Base-by-base conservation (phyloP, 2,888 invertebrate genomes). In the Tenthredo scrophulariae region DNA sequence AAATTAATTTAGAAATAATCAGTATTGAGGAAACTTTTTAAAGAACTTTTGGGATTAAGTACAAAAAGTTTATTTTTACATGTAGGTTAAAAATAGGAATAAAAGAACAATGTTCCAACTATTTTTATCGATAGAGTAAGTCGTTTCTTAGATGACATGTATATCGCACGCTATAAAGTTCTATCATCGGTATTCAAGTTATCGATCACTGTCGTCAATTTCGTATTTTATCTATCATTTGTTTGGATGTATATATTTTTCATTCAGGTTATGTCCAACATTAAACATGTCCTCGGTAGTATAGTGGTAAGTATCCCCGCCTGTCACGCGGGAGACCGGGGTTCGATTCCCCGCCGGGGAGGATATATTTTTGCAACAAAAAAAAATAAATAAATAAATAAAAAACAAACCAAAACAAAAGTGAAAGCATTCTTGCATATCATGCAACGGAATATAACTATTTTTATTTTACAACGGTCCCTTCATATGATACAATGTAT, bases 271-370 rank as follows among this genome's bases (percentile, higher is more conserved):
- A 54, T 77, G 33, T 54, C 54, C 46, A 46, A 50, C 77, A 29
- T 26, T 46, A 50, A 50, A 77, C 54, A 46, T 46, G 77, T 46
- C 46, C 46, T 77, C 77, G 77, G 46, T 77, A 54, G 54, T 77
- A 46, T 54, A 54, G 54, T 54, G 54, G 54, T 54, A 54, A 54
- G 54, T 54, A 54, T 54, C 54, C 54, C 54, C 54, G 54, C 54
- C 54, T 54, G 54, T 54, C 54, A 54, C 54, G 54, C 54, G 54
- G 54, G 54, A 54, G 54, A 54, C 54, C 54, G 54, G 54, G 54
- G 54, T 54, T 54, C 54, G 54, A 54, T 54, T 54, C 54, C 77
- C 77, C 77, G 77, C 77, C 77, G 77, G 77, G 77, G 77, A 77
- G 77, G 29, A 50, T 77, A 29, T 50, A 46, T 77, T 77, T 77